A percentile compares a stretch with the other conserved stretches of the same genome.
Conservation (phyloP, 2,888 invertebrate genomes). For the Ischnura elegans region DNA sequence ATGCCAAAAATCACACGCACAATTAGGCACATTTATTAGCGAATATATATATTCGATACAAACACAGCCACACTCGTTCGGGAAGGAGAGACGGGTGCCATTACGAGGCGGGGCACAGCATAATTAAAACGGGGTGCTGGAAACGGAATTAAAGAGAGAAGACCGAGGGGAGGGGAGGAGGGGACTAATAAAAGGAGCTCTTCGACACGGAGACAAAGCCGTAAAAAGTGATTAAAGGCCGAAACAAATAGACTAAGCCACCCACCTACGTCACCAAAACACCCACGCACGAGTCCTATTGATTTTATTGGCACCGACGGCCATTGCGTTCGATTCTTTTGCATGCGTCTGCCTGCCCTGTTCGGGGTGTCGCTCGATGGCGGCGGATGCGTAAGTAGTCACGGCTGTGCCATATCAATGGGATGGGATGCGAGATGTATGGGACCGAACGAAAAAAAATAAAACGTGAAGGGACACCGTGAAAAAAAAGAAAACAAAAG, state of each 20-base stretch:
- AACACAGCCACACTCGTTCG: too few relatives aligned
- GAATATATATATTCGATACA: too few relatives aligned
- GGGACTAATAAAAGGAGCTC: neutral
- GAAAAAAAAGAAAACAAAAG: neutral
- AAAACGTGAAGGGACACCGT: neutral
- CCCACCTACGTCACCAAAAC: neutral
- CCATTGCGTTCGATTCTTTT: neutral
- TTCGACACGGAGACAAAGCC: neutral
- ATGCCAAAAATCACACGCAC: too few relatives aligned
- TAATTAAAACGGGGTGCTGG: neutral
- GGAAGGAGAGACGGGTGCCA: too few relatives aligned
- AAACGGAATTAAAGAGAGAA: neutral
- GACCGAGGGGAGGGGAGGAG: neutral
- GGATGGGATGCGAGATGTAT: neutral
- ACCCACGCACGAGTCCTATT: neutral
- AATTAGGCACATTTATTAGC: too few relatives aligned
- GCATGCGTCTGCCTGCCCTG: neutral
- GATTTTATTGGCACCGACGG: neutral
- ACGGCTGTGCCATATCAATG: neutral
- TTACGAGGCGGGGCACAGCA: neutral
- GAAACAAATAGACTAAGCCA: neutral
- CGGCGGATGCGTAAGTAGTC: neutral
- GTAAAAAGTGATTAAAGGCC: constrained; percentile 24
- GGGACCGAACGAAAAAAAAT: neutral
- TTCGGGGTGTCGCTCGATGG: neutral